Conservation (phyloP, 2,888 invertebrate genomes). For the Chrysotoxum bicinctum region DNA sequence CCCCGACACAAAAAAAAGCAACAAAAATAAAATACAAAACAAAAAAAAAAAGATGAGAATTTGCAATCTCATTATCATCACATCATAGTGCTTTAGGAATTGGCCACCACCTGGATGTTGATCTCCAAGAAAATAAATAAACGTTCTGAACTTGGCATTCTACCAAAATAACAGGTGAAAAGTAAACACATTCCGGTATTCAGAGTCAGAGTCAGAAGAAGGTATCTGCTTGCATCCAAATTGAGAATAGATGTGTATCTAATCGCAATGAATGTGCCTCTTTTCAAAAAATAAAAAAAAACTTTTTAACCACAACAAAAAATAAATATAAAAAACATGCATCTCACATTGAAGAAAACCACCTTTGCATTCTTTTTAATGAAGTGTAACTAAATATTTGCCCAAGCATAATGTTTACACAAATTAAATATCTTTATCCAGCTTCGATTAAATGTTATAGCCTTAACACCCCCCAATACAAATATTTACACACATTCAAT, state of each 20-base stretch:
- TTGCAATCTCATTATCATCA: conserved; percentile 54
- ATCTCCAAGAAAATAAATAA: conserved; percentile 55
- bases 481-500: conserved; percentile 66
- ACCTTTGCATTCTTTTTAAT: conserved; percentile 38
- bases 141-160: conserved; percentile 67
- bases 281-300: neutral
- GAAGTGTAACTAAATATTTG: conserved; percentile 71
- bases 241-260: neutral
- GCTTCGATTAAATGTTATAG: conserved; percentile 64
- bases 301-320: too few species aligned
- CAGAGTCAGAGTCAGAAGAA: neutral
- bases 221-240: conserved; percentile 8
- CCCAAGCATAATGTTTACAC: conserved; percentile 59
- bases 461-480: conserved; percentile 56
- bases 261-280: conserved; percentile 14
- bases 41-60: conserved; percentile 8
- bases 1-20: neutral
- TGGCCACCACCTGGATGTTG: conserved; percentile 64
- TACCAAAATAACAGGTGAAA: conserved; percentile 66
- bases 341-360: conserved; percentile 2
- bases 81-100: conserved; percentile 54
- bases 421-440: conserved; percentile 70
- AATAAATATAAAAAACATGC: conserved; percentile 1
- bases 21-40: neutral
- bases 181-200: conserved; percentile 55